Base-by-base conservation (phyloP, 2,113 vertebrate genomes). In the Piaya cayana region DNA sequence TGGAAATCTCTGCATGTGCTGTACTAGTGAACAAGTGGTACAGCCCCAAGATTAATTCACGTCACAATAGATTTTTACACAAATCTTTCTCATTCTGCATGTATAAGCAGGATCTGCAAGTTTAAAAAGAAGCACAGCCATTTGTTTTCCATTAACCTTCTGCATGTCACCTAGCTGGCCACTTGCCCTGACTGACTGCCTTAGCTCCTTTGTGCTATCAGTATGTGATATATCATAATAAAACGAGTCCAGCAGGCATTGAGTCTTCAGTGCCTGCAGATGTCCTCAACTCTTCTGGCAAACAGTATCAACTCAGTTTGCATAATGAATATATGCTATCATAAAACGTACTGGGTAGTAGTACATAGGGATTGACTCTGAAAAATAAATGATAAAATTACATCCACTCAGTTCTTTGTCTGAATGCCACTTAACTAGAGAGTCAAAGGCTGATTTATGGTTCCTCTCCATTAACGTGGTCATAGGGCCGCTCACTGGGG, bases 121-220 rank as follows among this genome's bases (percentile, higher is more conserved):
- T 90, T 91, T 84, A 62, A 90, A 89, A 94, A 77, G 76, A 26
- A 91, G 47, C 32, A 75, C 32, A 78, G 74, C 25, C n/a, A 82
- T 91, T 91, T 82, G 58, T 89, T 90, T 88, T 90, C 92, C 36
- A 69, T 91, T 94, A 95, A 90, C 84, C 58, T 92, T 95, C 72
- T 82, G 34, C 64, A 23, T 49, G 43, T 76, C 65, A 55, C 34
- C 47, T 78, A 64, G 34, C 52, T 95, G 74, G 78, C 39, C 58
- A 18, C 60, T 84, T 82, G 78, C 60, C 65, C n/a, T 75, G 77
- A 86, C 7, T 8, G 60, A 83, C 36, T 84, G 56, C 25, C 25
- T 82, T 58, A 82, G 62, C 49, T 90, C 32, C 50, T 78, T 27
- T 82, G 16, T 64, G 70, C 36, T 93, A 82, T 68, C 49, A 87